A percentile compares a stretch with the other conserved stretches of the same genome.
These are phyloP conservation scores for Brotogeris chrysoptera DNA, from an alignment of 2,797 vertebrate genomes.

Conservation along the genomic window DNA sequence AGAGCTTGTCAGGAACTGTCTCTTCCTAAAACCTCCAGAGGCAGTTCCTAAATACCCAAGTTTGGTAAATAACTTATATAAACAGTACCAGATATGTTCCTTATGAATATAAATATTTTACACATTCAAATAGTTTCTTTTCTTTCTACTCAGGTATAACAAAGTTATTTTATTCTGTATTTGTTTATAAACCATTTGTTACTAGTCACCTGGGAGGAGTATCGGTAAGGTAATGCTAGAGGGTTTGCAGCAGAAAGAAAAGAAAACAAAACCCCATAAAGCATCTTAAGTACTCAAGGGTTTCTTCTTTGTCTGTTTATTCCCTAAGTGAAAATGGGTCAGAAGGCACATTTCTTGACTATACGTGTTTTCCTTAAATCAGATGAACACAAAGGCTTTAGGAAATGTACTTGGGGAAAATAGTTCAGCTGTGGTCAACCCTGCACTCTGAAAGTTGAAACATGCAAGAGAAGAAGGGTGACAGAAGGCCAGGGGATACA, in stretches of 20 bases:
- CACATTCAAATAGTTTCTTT: neutral
- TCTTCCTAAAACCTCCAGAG: neutral
- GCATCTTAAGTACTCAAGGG: neutral
- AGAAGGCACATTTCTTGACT: neutral
- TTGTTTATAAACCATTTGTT: neutral
- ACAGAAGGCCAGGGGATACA: neutral
- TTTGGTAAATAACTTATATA: neutral
- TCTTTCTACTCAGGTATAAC: neutral
- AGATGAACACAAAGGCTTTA: neutral
- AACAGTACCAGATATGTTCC: neutral
- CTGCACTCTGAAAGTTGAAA: neutral
- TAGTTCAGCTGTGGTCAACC: neutral
- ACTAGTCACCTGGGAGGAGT: neutral
- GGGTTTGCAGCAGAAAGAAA: neutral
- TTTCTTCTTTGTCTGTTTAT: neutral
- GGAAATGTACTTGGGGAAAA: neutral
- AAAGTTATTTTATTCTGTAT: neutral
- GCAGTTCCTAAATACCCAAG: neutral
- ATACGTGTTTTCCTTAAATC: neutral
- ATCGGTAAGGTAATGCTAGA: neutral
- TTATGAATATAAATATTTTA: neutral
- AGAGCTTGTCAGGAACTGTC: neutral
- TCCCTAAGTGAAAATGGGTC: neutral
- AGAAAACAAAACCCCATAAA: neutral
- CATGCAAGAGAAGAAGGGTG: neutral